A percentile compares a stretch with the other conserved stretches of the same genome.
Evolutionary conservation across 2,113 vertebrate genomes (phyloP).

Genomic region (Heterotis niloticus): DNA sequence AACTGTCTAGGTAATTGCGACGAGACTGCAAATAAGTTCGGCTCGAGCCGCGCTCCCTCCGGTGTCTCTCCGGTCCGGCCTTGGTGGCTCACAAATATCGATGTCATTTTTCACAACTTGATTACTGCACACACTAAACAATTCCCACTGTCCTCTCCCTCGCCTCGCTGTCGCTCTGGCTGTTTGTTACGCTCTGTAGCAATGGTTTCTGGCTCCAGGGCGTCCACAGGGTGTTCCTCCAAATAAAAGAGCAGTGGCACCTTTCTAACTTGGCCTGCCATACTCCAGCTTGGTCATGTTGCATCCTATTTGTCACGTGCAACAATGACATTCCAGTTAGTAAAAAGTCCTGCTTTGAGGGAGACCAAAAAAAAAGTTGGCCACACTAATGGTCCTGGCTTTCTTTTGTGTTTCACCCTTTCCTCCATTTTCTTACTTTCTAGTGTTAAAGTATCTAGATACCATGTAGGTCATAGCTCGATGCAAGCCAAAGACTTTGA

Average conservation of each 20-base stretch:
- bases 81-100: not conserved
- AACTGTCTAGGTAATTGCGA: conserved; percentile 13
- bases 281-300: too few species aligned
- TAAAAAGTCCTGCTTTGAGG: too few species aligned
- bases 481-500: too few species aligned
- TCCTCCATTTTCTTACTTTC: too few species aligned
- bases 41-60: not conserved
- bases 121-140: conserved; percentile 7
- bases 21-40: conserved; percentile 4
- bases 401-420: too few species aligned
- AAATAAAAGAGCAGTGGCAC: not conserved
- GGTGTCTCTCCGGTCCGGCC: not conserved
- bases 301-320: too few species aligned
- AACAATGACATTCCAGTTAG: too few species aligned
- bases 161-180: not conserved
- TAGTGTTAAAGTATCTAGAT: too few species aligned
- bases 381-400: too few species aligned
- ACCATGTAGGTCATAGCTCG: too few species aligned
- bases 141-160: not conserved
- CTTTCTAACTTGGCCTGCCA: too few species aligned
- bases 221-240: not conserved
- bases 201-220: not conserved
- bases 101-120: conserved; percentile 17
- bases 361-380: too few species aligned
- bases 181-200: not conserved